Percentiles rank a stretch among this genome's conserved stretches.
These are phyloP conservation scores for Otis tarda DNA, from an alignment of 2,113 vertebrate genomes.

Conservation along the genomic window DNA sequence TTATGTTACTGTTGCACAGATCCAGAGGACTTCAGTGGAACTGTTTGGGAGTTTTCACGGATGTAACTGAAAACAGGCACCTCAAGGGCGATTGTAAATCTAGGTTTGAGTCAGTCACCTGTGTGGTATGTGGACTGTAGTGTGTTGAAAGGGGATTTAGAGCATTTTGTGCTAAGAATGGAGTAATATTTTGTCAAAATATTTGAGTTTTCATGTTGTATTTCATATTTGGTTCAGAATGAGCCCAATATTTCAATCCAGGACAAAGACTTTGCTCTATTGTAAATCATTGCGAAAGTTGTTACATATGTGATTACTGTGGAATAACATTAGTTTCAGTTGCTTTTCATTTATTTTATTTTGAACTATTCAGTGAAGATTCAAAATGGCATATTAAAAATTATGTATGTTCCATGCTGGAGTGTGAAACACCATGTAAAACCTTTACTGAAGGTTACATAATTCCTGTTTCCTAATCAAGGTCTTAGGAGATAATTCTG, in stretches of 20 bases:
- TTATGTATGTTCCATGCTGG: background rate
- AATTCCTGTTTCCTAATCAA: constrained; percentile 8
- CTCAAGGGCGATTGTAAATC: background rate
- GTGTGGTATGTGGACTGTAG: background rate
- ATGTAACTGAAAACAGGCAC: constrained; percentile 6
- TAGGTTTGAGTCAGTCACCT: background rate
- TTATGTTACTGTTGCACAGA: background rate
- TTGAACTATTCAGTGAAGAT: background rate
- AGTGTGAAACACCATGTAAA: background rate
- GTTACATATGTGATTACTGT: background rate
- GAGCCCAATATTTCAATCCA: background rate
- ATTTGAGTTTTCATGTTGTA: background rate
- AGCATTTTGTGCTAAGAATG: background rate
- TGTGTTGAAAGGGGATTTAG: background rate
- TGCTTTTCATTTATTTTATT: background rate
- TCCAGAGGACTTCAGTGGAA: constrained; percentile 12
- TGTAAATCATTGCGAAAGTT: background rate
- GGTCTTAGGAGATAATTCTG: background rate
- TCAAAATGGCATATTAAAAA: background rate
- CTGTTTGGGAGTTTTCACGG: background rate
- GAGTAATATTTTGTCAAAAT: background rate
- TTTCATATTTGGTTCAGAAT: background rate
- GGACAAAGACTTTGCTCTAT: background rate
- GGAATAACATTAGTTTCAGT: background rate
- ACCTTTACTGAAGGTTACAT: background rate